Base-by-base conservation (phyloP, 2,113 vertebrate species). In the Pelodiscus sinensis region DNA sequence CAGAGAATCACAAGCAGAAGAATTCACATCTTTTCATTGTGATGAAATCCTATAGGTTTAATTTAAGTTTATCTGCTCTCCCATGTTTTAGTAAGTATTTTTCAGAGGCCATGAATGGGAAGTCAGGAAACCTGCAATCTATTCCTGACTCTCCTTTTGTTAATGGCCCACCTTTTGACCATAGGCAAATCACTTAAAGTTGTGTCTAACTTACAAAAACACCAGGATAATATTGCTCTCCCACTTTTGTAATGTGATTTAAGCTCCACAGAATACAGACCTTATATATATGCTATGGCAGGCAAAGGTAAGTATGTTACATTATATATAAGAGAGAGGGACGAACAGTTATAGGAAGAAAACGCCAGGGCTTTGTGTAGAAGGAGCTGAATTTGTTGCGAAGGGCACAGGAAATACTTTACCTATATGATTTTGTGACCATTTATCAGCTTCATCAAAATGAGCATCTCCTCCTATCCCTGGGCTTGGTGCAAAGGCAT, bases 361-460 rank as follows among this genome's bases (percentile, higher is more conserved):
- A 68, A 86, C 87, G 5, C 68, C 73, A 51, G 21, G 22, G 5
- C 31, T 87, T 0, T 75, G 38, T 68, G 91, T 22, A 71, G 16
- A 21, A 71, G 65, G n/a, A 71, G 9, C 65, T 71, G 65, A 35
- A 35, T 18, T n/a, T 71, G 18, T 82, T 81, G 5, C 52, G 80
- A 57, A 2, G 78, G 4, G 9, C 51, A 35, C 73, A 84, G 3
- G 4, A 44, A 31, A 5, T 54, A 9, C 25, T 91, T 97, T 93
- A 98, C 98, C 81, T 91, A 0, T 56, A 29, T 84, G 22, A 44
- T 1, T 0, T 0, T 82, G 92, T 80, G 98, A 98, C 98, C 98
- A 98, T 0, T 0, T 95, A 96, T 99, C 99, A 22, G 98, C 98
- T 0, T 99, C 98, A 79, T 99, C 99, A 95, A 99, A 99, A 92